These are phyloP conservation scores for Tribolium madens DNA, from an alignment of 1,140 invertebrate genomes.

Conservation along the genomic window DNA sequence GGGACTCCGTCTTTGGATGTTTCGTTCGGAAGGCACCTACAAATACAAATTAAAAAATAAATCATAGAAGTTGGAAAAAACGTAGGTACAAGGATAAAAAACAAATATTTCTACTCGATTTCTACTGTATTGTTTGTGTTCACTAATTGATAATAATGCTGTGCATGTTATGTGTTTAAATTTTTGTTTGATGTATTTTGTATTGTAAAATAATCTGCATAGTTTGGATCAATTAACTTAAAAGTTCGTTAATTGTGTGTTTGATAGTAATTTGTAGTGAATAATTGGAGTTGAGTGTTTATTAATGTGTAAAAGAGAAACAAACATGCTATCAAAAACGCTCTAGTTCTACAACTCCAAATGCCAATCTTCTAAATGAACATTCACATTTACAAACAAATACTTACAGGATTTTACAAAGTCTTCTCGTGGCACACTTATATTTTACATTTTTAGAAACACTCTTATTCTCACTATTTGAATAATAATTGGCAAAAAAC, in stretches of 20 bases:
- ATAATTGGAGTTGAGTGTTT: neutral
- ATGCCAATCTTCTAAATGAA: slow-evolving; percentile 3
- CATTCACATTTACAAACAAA: slow-evolving; percentile 12
- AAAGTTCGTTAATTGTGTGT: neutral
- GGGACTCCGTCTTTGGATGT: slow-evolving; percentile 36
- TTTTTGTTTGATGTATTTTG: too few species aligned
- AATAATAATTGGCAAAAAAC: neutral
- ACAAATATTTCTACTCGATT: neutral
- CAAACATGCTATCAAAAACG: slow-evolving; percentile 3
- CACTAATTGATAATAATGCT: neutral
- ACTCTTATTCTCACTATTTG: neutral
- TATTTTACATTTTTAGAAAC: neutral
- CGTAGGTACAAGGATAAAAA: neutral
- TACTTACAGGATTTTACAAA: slow-evolving; percentile 21
- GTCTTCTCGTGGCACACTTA: neutral
- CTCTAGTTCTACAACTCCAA: slow-evolving; percentile 7
- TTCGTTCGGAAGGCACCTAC: slow-evolving; percentile 25
- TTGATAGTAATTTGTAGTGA: neutral
- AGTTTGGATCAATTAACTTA: neutral
- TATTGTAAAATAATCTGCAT: neutral
- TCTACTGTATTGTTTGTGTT: neutral
- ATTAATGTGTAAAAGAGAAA: neutral
- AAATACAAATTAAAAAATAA: neutral
- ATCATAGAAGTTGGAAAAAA: neutral
- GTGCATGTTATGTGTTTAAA: neutral